phyloP scores from a whole-genome alignment of 2,113 vertebrate genomes.

The Brachyhypopomus gauderio region DNA sequence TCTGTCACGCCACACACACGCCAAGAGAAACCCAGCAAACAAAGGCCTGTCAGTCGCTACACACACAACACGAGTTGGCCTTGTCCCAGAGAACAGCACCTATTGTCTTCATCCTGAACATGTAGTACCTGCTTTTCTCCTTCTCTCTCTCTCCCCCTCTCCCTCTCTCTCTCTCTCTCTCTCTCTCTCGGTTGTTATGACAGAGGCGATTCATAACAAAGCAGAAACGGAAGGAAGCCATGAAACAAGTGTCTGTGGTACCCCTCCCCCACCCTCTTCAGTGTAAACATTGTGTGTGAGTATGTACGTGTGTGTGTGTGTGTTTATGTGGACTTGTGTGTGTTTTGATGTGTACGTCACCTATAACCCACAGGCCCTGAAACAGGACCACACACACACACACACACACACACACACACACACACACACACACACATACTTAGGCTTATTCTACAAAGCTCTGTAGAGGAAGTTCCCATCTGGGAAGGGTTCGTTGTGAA shows the following conservation, averaged over 20 bases:
- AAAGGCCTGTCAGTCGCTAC: slow-evolving; percentile 18
- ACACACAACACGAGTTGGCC: slow-evolving; percentile 44
- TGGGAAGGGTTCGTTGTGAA: slow-evolving; percentile 1
- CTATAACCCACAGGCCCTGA: slow-evolving; percentile 58
- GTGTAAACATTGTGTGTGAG: slow-evolving; percentile 71
- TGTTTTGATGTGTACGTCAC: slow-evolving; percentile 53
- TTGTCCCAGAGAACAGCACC: slow-evolving; percentile 38
- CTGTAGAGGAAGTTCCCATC: slow-evolving; percentile 27
- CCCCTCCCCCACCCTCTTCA: slow-evolving; percentile 44
- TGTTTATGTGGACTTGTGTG: slow-evolving; percentile 52
- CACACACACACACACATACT: slow-evolving; percentile 50
- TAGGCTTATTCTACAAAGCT: slow-evolving; percentile 34
- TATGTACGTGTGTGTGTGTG: slow-evolving; percentile 8
- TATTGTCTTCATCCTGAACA: slow-evolving; percentile 53
- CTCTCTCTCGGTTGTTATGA: slow-evolving; percentile 68
- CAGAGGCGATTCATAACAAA: slow-evolving; percentile 63
- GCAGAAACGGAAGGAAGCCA: slow-evolving; percentile 75
- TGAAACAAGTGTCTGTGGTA: slow-evolving; percentile 69
- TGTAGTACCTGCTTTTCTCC: slow-evolving; percentile 42
- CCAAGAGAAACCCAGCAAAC: no score
- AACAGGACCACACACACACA: slow-evolving; percentile 41
- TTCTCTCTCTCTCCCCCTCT: slow-evolving; percentile 8
- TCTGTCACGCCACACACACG: slow-evolving; percentile 23
- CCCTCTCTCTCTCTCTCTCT: slow-evolving; percentile 20
- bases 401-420: slow-evolving; percentile 42